Evolutionary conservation across 2,888 invertebrate species (phyloP).

Genomic region (Sphaeridia pumilis): DNA sequence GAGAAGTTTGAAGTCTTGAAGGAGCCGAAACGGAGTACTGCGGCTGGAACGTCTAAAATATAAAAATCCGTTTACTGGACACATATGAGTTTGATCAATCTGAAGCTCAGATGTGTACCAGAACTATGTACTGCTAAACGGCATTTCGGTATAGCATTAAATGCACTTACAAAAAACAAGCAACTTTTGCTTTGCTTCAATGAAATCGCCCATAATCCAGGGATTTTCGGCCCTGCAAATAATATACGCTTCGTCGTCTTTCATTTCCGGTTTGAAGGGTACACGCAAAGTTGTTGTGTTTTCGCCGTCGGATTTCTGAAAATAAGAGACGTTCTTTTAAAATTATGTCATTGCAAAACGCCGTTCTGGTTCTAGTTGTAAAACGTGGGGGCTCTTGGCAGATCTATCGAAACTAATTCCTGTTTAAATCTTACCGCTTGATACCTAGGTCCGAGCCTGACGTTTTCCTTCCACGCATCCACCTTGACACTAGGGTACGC

Average conservation of each 20-base stretch:
- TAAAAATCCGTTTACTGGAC: too few species aligned
- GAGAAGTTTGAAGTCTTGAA: slow-evolving; percentile 41
- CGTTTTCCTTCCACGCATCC: slow-evolving; percentile 33
- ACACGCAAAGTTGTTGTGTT: slow-evolving; percentile 57
- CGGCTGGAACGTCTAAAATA: slow-evolving; percentile 71
- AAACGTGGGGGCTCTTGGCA: too few species aligned
- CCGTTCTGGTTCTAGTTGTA: background rate
- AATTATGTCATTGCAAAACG: background rate
- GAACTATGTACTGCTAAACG: too few species aligned
- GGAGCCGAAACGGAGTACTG: slow-evolving; percentile 54
- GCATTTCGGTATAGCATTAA: too few species aligned
- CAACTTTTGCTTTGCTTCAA: slow-evolving; percentile 63
- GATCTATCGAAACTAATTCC: too few species aligned
- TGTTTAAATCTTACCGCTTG: slow-evolving; percentile 29
- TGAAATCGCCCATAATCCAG: slow-evolving; percentile 66
- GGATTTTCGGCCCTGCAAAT: slow-evolving; percentile 77
- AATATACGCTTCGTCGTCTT: slow-evolving; percentile 70
- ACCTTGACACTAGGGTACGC: slow-evolving; percentile 33
- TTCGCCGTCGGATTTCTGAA: slow-evolving; percentile 37
- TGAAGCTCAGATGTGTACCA: too few species aligned
- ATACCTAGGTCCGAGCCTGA: slow-evolving; percentile 32
- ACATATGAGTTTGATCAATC: background rate
- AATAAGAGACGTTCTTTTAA: background rate
- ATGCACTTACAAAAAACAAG: slow-evolving; percentile 77
- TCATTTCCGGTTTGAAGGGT: slow-evolving; percentile 59